Conservation (phyloP, 2,797 vertebrate genomes). For the Corythornis leucogaster region DNA sequence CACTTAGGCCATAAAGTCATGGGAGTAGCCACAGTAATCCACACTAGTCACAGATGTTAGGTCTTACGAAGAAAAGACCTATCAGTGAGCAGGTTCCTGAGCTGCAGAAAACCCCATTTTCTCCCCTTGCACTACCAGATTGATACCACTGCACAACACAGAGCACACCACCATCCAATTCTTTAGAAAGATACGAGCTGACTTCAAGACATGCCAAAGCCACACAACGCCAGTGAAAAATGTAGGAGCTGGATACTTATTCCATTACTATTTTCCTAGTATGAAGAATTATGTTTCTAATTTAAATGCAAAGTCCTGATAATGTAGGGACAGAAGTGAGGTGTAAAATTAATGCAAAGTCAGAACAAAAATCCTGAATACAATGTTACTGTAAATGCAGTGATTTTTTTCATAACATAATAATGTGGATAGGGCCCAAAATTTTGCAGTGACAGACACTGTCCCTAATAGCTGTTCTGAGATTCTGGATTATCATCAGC, state of each 20-base stretch:
- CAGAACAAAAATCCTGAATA: neutral
- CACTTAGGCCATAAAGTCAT: neutral
- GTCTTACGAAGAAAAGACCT: neutral
- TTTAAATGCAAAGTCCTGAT: neutral
- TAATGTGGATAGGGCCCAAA: neutral
- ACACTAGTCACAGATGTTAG: neutral
- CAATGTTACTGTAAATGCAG: neutral
- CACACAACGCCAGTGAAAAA: neutral
- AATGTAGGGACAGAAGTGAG: neutral
- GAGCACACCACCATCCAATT: fast-evolving
- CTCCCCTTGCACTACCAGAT: neutral
- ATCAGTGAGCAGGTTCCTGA: neutral
- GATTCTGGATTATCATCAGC: neutral
- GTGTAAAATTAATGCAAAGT: neutral
- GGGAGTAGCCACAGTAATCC: neutral
- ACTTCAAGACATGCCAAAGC: neutral
- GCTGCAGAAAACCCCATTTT: neutral
- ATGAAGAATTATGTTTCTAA: neutral
- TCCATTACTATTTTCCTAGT: neutral
- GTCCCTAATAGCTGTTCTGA: neutral
- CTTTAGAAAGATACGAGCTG: neutral
- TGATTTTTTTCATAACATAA: neutral
- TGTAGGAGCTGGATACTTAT: neutral
- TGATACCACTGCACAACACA: too few relatives aligned
- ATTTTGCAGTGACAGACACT: neutral